Evolutionary conservation across 2,797 vertebrate species (phyloP).

Genomic region (Takifugu ocellatus): DNA sequence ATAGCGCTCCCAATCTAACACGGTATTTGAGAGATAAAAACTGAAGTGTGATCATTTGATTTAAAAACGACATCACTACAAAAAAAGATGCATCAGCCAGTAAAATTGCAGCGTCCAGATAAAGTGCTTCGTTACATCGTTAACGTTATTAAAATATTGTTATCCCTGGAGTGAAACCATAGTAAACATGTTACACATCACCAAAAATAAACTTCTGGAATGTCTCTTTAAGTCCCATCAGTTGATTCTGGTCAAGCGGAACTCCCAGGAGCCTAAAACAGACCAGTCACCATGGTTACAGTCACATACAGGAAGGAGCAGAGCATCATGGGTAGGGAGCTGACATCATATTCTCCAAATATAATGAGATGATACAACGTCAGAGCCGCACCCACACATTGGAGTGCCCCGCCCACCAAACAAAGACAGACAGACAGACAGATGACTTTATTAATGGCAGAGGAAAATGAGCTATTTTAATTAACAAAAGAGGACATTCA

Average conservation of each 20-base stretch:
- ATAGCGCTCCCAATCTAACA: constrained; percentile 16
- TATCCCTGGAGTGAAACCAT: constrained; percentile 84
- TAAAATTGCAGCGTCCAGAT: constrained; percentile 81
- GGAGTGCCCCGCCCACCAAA: too few species aligned
- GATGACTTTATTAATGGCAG: too few species aligned
- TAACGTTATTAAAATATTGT: constrained; percentile 83
- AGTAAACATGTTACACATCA: constrained; percentile 86
- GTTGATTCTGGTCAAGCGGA: constrained; percentile 93
- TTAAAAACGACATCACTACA: constrained; percentile 81
- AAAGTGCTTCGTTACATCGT: constrained; percentile 83
- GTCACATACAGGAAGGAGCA: constrained; percentile 8
- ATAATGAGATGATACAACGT: too few species aligned
- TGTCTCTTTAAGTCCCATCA: constrained; percentile 90
- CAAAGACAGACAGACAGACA: too few species aligned
- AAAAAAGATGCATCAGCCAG: constrained; percentile 77
- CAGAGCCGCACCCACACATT: too few species aligned
- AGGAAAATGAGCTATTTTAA: too few species aligned
- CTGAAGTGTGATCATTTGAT: constrained; percentile 62
- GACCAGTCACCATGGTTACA: constrained; percentile 34
- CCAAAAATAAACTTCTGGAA: constrained; percentile 92
- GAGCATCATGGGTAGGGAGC: constrained; percentile 28
- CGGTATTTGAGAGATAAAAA: constrained; percentile 23
- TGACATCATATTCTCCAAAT: neutral
- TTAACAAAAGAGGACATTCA: too few species aligned
- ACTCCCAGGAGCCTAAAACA: constrained; percentile 92